Evolutionary conservation across 2,888 invertebrate genomes (phyloP).

Genomic region (Polymixis flavicincta): DNA sequence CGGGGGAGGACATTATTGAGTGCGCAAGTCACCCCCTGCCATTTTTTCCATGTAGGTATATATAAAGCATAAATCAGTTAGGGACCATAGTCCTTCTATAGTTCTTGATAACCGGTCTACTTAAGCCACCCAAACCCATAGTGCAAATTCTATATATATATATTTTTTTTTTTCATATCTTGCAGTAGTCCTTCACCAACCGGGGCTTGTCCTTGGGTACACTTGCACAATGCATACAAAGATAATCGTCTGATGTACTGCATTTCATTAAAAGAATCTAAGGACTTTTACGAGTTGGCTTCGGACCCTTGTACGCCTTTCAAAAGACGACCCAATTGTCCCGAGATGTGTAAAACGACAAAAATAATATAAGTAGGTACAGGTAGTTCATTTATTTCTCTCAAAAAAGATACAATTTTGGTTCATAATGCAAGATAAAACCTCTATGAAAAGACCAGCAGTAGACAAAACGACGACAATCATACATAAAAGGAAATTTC

Average conservation of each 20-base stretch:
- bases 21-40: too few species aligned
- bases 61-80: too few species aligned
- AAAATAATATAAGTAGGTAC: too few species aligned
- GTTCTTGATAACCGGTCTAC: neutral
- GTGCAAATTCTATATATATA: too few species aligned
- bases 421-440: neutral
- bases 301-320: neutral
- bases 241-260: too few species aligned
- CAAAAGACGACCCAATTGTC: too few species aligned
- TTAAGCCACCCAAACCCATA: neutral
- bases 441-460: neutral
- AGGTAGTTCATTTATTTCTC: neutral
- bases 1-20: too few species aligned
- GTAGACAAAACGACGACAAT: constrained; percentile 11
- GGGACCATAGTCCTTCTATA: neutral
- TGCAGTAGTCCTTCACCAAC: neutral
- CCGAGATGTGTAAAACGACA: too few species aligned
- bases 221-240: too few species aligned
- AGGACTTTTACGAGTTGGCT: neutral
- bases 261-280: too few species aligned
- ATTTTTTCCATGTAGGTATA: too few species aligned
- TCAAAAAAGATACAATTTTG: neutral
- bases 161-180: neutral
- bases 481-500: neutral
- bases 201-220: too few species aligned